Conservation (phyloP, 2,113 vertebrate species). For the Melanerpes aurifrons region DNA sequence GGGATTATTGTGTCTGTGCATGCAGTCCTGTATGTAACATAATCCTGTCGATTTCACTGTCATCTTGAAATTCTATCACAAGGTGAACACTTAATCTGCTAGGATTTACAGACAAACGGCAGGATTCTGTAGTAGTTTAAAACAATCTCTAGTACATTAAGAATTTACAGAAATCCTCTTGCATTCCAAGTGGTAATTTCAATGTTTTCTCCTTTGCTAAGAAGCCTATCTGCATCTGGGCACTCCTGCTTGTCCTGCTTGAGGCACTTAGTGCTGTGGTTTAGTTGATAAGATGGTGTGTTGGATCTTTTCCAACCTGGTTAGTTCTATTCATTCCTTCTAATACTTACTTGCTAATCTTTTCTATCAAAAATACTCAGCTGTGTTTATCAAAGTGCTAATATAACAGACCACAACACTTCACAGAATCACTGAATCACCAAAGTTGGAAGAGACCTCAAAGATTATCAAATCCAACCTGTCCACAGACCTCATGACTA, state of each 20-base stretch:
- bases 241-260: neutral
- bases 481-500: no score
- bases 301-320: no score
- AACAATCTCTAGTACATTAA: neutral
- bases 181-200: neutral
- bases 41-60: neutral
- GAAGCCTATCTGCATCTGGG: neutral
- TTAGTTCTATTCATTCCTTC: neutral
- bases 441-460: no score
- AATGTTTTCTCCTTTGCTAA: neutral
- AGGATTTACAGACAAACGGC: neutral
- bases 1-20: neutral
- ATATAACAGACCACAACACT: neutral
- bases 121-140: neutral
- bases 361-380: neutral
- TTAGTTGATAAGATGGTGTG: no score
- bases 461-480: no score
- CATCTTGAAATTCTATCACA: neutral
- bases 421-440: neutral
- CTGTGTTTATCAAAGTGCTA: neutral
- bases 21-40: accelerated
- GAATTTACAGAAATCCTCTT: neutral
- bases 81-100: neutral
- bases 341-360: neutral
- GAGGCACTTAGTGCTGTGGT: no score